Conservation (phyloP, 64 coral and sea anemone species). For the Stylophora pistillata region DNA sequence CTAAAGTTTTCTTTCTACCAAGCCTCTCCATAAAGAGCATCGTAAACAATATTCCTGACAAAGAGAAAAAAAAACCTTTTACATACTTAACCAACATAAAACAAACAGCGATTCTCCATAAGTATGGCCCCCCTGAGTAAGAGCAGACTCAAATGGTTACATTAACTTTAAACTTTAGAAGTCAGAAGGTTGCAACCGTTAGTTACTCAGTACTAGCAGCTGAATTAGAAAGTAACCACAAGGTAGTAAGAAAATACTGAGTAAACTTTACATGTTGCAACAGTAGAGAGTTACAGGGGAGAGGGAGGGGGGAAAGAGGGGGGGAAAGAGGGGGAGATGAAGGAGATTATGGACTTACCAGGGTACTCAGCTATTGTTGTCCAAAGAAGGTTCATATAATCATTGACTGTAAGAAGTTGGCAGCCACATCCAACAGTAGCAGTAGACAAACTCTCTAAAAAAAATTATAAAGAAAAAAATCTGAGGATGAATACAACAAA, state of each 20-base stretch:
- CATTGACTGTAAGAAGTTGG: conserved; percentile 39
- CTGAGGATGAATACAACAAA: background rate
- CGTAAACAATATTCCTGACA: conserved; percentile 53
- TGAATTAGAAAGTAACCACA: too few species aligned
- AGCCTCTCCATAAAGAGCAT: conserved; percentile 53
- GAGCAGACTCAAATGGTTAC: too few species aligned
- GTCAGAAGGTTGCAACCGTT: too few species aligned
- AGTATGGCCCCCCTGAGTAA: too few species aligned
- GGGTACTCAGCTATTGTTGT: conserved; percentile 65
- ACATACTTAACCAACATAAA: background rate
- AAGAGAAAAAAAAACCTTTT: background rate
- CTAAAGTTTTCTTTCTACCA: conserved; percentile 59
- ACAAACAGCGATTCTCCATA: background rate
- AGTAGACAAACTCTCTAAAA: conserved; percentile 10
- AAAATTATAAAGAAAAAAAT: background rate
- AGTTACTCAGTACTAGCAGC: too few species aligned
- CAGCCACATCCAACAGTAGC: conserved; percentile 43
- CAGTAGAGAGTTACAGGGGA: background rate
- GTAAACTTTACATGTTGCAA: too few species aligned
- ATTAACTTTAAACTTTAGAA: too few species aligned
- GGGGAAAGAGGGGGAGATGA: background rate
- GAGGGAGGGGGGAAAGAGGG: background rate
- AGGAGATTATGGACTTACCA: conserved; percentile 5
- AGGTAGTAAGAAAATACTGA: too few species aligned
- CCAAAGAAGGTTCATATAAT: conserved; percentile 55